Base-by-base conservation (phyloP, 2,888 invertebrate species). In the Chaitophorus viminalis region DNA sequence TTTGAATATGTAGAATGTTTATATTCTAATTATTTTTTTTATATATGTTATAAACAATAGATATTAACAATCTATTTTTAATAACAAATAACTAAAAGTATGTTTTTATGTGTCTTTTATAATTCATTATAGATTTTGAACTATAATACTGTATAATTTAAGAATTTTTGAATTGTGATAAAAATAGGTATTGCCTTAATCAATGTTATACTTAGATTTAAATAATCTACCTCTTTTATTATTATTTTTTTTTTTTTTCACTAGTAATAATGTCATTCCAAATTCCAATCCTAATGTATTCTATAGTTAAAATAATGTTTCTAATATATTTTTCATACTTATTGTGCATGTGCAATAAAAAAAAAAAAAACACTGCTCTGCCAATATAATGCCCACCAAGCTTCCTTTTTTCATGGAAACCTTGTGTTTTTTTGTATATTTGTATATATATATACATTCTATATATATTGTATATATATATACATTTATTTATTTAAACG, bases 291-390 rank as follows among this genome's bases (percentile, higher is more conserved):
- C 87, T 87, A 81, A 87, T 87, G 54, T 86, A 87, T 72, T 87
- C 81, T 87, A 79, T 74, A 65, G 36, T 60, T 65, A 87, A 39
- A 72, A 81, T 79, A 87, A 87, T 87, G 87, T 87, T 87, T 87
- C 87, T 87, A 87, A 87, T 87, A 87, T 81, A 79, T 78, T 86
- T 87, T 87, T 87, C 87, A 87, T 87, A 87, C 87, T 87, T 87
- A 87, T 87, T 87, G 87, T 87, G 87, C 87, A 87, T 87, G 87
- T 87, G 87, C 87, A 87, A 86, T 86, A 86, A 86, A 87, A 78
- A 46, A 77, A 85, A 87, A 81, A 77, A 85, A 87, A 81, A 87
- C 87, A 87, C 87, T 81, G 87, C 87, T 87, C 87, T 79, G 87
- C 87, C 87, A 87, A 87, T 81, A 87, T 87, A 87, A 87, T 87